Evolutionary conservation across 2,888 invertebrate species (phyloP).

Genomic region (Oconnorella tubifera): DNA sequence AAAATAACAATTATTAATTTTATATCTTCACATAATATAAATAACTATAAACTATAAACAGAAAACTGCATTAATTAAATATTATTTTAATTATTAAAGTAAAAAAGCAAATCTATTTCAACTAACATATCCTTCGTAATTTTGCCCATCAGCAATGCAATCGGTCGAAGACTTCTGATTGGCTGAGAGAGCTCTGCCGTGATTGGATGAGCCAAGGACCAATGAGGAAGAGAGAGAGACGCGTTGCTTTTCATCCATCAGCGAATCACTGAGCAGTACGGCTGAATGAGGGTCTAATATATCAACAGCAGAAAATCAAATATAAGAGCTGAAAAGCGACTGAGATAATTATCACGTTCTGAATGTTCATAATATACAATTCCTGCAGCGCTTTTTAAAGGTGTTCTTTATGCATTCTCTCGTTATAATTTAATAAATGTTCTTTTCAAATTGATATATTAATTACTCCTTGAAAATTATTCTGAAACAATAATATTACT

Average conservation of each 20-base stretch:
- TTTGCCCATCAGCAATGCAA: background rate
- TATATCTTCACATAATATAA: too few species aligned
- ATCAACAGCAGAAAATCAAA: too few species aligned
- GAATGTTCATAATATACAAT: too few species aligned
- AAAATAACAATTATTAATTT: too few species aligned
- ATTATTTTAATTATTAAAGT: background rate
- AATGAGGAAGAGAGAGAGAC: background rate
- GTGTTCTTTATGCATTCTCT: too few species aligned
- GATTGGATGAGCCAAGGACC: background rate
- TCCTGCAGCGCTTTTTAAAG: too few species aligned
- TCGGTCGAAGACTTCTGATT: background rate
- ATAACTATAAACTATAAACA: background rate
- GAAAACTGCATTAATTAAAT: background rate
- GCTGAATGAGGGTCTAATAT: too few species aligned
- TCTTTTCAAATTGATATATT: background rate
- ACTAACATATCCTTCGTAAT: background rate
- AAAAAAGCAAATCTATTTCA: background rate
- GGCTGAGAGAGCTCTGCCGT: background rate
- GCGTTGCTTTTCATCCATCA: background rate
- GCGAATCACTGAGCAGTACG: slow-evolving; percentile 7
- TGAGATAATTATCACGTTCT: too few species aligned
- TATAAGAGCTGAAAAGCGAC: too few species aligned
- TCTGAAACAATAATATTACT: too few species aligned
- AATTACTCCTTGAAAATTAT: background rate
- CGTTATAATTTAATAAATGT: background rate